Evolutionary conservation across 2,888 invertebrate species (phyloP).

Genomic region (Pachydiplax longipennis): DNA sequence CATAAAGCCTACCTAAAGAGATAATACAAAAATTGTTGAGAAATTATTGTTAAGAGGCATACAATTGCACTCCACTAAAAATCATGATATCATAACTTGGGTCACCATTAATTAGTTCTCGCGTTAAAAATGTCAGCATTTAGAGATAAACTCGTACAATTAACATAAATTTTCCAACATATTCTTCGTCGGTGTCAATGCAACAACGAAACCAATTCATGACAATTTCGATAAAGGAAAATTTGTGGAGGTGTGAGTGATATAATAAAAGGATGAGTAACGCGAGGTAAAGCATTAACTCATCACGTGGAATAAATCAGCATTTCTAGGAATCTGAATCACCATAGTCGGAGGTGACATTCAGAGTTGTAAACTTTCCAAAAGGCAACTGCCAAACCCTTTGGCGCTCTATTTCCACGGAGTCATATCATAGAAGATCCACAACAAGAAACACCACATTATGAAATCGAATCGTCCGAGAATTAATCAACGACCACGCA

Average conservation of each 20-base stretch:
- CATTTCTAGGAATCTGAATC: slow-evolving; percentile 1
- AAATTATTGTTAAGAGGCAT: too few species aligned
- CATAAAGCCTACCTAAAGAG: too few species aligned
- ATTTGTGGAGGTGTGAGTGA: background rate
- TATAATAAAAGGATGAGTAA: background rate
- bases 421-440: background rate
- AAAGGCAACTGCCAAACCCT: slow-evolving; percentile 22
- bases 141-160: too few species aligned
- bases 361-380: slow-evolving; percentile 30
- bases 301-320: slow-evolving; percentile 24
- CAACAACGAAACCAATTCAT: too few species aligned
- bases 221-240: background rate
- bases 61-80: too few species aligned
- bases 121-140: too few species aligned
- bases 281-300: background rate
- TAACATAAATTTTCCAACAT: too few species aligned
- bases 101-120: too few species aligned
- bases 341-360: background rate
- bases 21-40: too few species aligned
- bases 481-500: background rate
- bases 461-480: background rate
- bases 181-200: too few species aligned
- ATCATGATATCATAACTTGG: too few species aligned
- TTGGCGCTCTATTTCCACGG: background rate
- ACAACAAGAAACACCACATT: background rate